These are phyloP conservation scores for Rissa tridactyla DNA, from an alignment of 2,113 vertebrate species.

Conservation along the genomic window DNA sequence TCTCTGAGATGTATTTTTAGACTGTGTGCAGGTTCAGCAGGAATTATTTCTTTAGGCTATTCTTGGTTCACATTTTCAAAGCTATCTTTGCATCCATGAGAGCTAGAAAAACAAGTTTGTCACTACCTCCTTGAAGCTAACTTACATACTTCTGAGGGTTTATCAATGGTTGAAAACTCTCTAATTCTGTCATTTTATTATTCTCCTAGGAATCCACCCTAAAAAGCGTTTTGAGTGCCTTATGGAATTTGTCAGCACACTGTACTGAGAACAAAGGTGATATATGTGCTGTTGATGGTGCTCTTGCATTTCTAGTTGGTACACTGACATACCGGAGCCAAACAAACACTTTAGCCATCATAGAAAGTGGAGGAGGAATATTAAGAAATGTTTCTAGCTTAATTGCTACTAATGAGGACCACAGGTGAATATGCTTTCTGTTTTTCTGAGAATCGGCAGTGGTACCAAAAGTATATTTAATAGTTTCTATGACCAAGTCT, in stretches of 20 bases:
- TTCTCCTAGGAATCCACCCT: slow-evolving; percentile 88
- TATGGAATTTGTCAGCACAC: slow-evolving; percentile 96
- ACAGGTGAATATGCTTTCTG: slow-evolving; percentile 76
- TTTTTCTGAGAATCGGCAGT: not conserved
- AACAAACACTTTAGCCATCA: slow-evolving; percentile 96
- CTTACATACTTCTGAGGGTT: not conserved
- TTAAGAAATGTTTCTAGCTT: slow-evolving; percentile 96
- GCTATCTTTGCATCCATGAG: not conserved
- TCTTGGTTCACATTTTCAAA: not conserved
- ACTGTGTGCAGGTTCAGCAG: not conserved
- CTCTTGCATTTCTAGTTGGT: slow-evolving; percentile 92
- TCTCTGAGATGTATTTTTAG: not conserved
- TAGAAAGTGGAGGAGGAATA: slow-evolving; percentile 98
- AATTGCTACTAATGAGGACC: slow-evolving; percentile 93
- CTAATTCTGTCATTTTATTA: not conserved
- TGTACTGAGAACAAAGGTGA: slow-evolving; percentile 99
- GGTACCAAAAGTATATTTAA: not conserved
- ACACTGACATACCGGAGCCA: slow-evolving; percentile 95
- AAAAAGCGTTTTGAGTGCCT: slow-evolving; percentile 92
- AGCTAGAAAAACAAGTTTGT: not conserved
- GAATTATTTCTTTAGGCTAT: not conserved
- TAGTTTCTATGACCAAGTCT: not conserved
- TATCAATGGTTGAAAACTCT: not conserved
- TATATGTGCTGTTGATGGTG: slow-evolving; percentile 93
- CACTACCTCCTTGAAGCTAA: not conserved